Conservation (phyloP, 2,113 vertebrate species). For the Elephantulus edwardii region DNA sequence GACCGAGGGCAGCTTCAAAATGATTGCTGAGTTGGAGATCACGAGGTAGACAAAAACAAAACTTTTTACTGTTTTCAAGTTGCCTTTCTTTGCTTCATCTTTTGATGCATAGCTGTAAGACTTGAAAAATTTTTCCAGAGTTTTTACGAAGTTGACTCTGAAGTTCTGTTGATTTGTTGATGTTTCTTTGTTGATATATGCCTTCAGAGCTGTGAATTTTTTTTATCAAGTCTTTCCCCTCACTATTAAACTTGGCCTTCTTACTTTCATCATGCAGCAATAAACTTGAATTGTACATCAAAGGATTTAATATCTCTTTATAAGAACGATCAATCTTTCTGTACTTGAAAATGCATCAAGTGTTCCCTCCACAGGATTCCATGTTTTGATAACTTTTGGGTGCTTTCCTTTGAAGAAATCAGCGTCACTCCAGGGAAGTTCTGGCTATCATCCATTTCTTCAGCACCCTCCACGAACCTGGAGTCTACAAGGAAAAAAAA, state of each 20-base stretch:
- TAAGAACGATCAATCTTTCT: slow-evolving; percentile 2
- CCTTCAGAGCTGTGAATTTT: neutral
- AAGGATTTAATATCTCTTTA: neutral
- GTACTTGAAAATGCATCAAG: slow-evolving; percentile 29
- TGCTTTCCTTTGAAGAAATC: neutral
- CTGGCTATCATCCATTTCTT: neutral
- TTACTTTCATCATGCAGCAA: neutral
- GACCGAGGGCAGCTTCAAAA: neutral
- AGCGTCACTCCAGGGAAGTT: neutral
- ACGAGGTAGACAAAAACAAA: neutral
- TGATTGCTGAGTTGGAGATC: neutral
- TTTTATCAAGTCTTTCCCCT: neutral
- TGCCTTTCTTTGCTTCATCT: neutral
- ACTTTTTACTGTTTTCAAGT: neutral
- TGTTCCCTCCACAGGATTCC: neutral
- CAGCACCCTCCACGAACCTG: neutral
- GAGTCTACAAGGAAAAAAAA: neutral
- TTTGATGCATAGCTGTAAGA: neutral
- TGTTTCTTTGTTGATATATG: neutral
- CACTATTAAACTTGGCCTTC: neutral
- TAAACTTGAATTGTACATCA: slow-evolving; percentile 21
- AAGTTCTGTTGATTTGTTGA: neutral
- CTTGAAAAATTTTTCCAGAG: neutral
- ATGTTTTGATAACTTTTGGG: neutral
- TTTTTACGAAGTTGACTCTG: neutral